Conservation (phyloP, 1,140 invertebrate species). For the Anoplolepis gracilipes region DNA sequence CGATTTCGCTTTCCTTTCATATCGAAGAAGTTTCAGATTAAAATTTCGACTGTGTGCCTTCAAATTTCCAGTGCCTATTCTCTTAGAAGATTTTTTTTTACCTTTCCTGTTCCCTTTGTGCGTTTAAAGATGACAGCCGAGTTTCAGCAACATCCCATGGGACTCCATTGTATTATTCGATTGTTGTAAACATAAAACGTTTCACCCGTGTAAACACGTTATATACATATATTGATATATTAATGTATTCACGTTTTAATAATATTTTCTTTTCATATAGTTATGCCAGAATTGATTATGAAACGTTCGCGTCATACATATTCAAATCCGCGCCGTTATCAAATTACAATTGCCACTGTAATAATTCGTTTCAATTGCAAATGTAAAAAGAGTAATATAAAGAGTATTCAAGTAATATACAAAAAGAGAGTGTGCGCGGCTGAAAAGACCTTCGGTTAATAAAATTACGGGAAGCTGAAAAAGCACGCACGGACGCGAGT, state of each 20-base stretch:
- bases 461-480: neutral
- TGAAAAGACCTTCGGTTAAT: constrained; percentile 6
- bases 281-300: constrained; percentile 24
- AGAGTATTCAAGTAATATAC: neutral
- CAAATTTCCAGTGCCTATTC: no score
- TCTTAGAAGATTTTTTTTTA: no score
- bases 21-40: no score
- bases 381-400: neutral
- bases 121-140: no score
- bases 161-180: no score
- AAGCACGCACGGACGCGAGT: neutral
- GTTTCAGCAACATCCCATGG: no score
- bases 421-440: neutral
- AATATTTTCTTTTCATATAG: constrained; percentile 4
- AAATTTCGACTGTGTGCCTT: no score
- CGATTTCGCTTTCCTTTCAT: no score
- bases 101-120: no score
- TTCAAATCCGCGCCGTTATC: neutral
- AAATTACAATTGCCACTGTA: neutral
- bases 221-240: neutral
- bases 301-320: neutral
- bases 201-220: no score
- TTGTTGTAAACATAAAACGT: no score
- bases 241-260: constrained; percentile 21
- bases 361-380: neutral